Evolutionary conservation across 2,888 invertebrate genomes (phyloP).

Genomic region (Xestia c-nigrum): DNA sequence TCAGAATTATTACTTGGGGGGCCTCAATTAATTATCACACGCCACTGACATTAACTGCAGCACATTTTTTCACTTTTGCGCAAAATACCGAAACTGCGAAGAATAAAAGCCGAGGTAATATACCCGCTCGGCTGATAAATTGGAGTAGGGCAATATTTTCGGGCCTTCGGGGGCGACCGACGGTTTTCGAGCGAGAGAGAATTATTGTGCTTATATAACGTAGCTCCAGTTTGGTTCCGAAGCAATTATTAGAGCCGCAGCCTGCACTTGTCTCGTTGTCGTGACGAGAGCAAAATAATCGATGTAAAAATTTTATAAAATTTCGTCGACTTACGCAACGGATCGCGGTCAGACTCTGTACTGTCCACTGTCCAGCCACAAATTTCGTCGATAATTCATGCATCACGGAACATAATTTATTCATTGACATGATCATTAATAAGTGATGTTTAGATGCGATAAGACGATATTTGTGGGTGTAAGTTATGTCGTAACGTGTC

Average conservation of each 20-base stretch:
- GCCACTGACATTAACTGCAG: slow-evolving; percentile 78
- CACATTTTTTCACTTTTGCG: slow-evolving; percentile 78
- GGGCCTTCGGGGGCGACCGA: slow-evolving; percentile 71
- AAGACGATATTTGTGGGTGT: slow-evolving; percentile 83
- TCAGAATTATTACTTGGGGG: slow-evolving; percentile 80
- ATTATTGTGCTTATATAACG: slow-evolving; percentile 79
- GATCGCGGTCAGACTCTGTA: slow-evolving; percentile 61
- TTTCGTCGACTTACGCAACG: slow-evolving; percentile 80
- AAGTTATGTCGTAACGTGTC: slow-evolving; percentile 82
- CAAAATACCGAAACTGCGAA: slow-evolving; percentile 71
- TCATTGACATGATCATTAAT: slow-evolving; percentile 78
- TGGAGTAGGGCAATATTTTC: slow-evolving; percentile 76
- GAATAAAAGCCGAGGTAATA: slow-evolving; percentile 70
- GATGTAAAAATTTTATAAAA: slow-evolving; percentile 79
- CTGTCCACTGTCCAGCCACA: slow-evolving; percentile 53
- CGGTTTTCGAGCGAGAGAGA: slow-evolving; percentile 74
- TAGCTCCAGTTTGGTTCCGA: slow-evolving; percentile 73
- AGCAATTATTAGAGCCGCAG: slow-evolving; percentile 77
- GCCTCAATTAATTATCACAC: slow-evolving; percentile 81
- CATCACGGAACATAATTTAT: slow-evolving; percentile 73
- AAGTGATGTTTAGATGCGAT: slow-evolving; percentile 78
- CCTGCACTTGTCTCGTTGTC: slow-evolving; percentile 79
- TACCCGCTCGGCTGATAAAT: slow-evolving; percentile 74
- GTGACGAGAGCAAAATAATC: slow-evolving; percentile 78
- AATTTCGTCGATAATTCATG: slow-evolving; percentile 65